Percentiles rank a stretch among this genome's conserved stretches.
These are phyloP conservation scores for Sabellastarte sp. DNA, from an alignment of 2,888 invertebrate genomes.

Conservation along the genomic window DNA sequence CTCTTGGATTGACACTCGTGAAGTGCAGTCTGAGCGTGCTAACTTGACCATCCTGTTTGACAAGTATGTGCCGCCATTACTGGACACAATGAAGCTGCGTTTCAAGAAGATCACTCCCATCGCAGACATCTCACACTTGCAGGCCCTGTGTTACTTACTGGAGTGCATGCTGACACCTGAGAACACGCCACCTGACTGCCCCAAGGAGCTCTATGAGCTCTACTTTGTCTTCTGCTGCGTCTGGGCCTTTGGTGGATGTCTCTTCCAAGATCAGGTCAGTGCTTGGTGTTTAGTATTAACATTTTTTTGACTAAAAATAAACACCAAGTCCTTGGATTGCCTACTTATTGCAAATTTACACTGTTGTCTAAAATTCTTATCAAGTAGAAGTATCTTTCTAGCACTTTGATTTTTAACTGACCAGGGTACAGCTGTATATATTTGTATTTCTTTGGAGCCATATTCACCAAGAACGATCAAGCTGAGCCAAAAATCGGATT, in stretches of 20 bases:
- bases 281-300: too few relatives aligned
- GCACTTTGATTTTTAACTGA: too few relatives aligned
- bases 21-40: constrained; percentile 64
- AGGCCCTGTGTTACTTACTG: constrained; percentile 84
- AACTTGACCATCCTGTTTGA: constrained; percentile 93
- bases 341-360: too few relatives aligned
- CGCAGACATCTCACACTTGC: constrained; percentile 87
- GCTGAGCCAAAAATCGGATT: too few relatives aligned
- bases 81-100: constrained; percentile 81
- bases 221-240: constrained; percentile 94
- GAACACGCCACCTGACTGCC: constrained; percentile 82
- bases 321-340: too few relatives aligned
- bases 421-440: too few relatives aligned
- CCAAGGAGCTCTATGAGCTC: constrained; percentile 91
- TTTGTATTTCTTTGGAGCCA: too few relatives aligned
- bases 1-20: constrained; percentile 67
- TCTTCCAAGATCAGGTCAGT: constrained; percentile 84
- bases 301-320: too few relatives aligned
- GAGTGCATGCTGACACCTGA: constrained; percentile 80
- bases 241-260: constrained; percentile 95
- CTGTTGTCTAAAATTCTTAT: too few relatives aligned
- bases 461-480: too few relatives aligned
- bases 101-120: constrained; percentile 96
- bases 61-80: constrained; percentile 88
- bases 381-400: too few relatives aligned